Evolutionary conservation across 30 jellyfish, hydroid and myxozoan species (phyloP).

Genomic region (Phacellophora camtschatica): DNA sequence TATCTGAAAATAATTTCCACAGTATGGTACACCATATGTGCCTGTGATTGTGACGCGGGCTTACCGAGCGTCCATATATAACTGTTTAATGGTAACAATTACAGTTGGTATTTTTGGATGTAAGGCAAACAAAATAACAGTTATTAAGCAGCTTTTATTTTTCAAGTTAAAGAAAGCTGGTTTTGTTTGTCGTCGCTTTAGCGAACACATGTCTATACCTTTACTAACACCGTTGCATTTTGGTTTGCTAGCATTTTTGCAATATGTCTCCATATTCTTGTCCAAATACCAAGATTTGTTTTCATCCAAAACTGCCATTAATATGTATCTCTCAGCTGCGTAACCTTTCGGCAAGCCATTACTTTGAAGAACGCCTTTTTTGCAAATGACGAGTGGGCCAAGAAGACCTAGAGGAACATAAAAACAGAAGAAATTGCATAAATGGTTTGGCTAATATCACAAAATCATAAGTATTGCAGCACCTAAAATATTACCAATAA

Average conservation of each 20-base stretch:
- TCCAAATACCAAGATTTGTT: conserved; percentile 65
- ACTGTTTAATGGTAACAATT: neutral
- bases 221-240: conserved; percentile 43
- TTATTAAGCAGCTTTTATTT: neutral
- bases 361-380: conserved; percentile 36
- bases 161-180: neutral
- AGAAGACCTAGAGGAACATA: conserved; percentile 29
- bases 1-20: too few relatives aligned
- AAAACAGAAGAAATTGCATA: too few relatives aligned
- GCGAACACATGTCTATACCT: conserved; percentile 19
- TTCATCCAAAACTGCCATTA: conserved; percentile 69
- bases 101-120: neutral
- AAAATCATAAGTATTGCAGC: too few relatives aligned
- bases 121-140: neutral
- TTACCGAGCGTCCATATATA: too few relatives aligned
- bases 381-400: conserved; percentile 69
- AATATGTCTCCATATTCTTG: conserved; percentile 47
- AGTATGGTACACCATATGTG: too few relatives aligned
- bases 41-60: too few relatives aligned
- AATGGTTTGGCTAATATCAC: too few relatives aligned
- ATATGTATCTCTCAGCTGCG: conserved; percentile 46
- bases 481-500: too few relatives aligned
- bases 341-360: conserved; percentile 53
- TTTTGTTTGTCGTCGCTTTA: neutral
- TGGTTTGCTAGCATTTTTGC: neutral